Evolutionary conservation across 2,797 vertebrate species (phyloP).

Genomic region (Hafferia zeledoni): DNA sequence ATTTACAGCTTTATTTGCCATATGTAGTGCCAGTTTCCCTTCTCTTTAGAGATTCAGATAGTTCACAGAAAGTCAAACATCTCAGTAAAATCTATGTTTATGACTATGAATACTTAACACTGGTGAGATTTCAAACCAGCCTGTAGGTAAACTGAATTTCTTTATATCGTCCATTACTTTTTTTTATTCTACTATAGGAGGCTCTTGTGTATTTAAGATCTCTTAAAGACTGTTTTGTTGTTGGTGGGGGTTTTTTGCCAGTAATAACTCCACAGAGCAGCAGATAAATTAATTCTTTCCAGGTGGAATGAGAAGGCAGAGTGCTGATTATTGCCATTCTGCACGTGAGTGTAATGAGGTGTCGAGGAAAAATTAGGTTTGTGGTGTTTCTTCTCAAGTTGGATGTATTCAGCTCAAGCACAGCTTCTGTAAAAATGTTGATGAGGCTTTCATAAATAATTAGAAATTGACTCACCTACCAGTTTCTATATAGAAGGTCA

Average conservation of each 20-base stretch:
- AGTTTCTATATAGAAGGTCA: background rate
- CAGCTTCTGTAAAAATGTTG: background rate
- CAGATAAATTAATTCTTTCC: slow-evolving; percentile 27
- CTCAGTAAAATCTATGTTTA: background rate
- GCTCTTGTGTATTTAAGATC: background rate
- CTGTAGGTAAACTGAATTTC: background rate
- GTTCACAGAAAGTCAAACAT: background rate
- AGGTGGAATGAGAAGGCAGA: slow-evolving; percentile 25
- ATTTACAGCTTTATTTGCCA: background rate
- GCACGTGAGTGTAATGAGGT: slow-evolving; percentile 20
- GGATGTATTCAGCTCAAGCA: slow-evolving; percentile 13
- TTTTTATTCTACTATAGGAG: background rate
- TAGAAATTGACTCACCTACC: background rate
- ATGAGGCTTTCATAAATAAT: background rate
- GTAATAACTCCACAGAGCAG: background rate
- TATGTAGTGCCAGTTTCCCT: background rate
- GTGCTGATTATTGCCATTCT: slow-evolving; percentile 28
- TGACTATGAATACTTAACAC: background rate
- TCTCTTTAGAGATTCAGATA: background rate
- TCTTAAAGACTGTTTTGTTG: background rate
- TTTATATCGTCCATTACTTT: background rate
- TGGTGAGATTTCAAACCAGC: background rate
- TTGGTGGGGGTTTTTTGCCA: background rate
- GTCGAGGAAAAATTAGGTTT: slow-evolving; percentile 47
- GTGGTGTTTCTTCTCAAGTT: slow-evolving; percentile 45